Percentiles rank a stretch among this genome's conserved stretches.
Evolutionary conservation across 1,140 invertebrate species (phyloP).

Genomic region (Dinoponera quadriceps): DNA sequence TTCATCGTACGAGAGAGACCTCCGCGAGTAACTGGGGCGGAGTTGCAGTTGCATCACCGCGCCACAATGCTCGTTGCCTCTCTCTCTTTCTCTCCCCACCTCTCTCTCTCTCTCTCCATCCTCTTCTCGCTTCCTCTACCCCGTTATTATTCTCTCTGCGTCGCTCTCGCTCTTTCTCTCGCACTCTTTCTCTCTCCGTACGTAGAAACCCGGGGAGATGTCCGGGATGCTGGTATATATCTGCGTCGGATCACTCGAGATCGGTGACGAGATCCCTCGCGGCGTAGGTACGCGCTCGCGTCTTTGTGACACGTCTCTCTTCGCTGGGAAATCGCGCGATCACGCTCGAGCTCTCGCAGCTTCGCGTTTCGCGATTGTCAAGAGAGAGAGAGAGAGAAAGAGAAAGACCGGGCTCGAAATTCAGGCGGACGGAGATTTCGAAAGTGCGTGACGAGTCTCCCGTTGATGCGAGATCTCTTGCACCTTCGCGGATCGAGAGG

Average conservation of each 20-base stretch:
- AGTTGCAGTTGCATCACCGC: constrained; percentile 80
- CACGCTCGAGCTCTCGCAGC: constrained; percentile 1
- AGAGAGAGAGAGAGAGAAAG: no score
- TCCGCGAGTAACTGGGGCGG: constrained; percentile 80
- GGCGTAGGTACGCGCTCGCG: constrained; percentile 22
- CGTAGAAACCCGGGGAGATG: constrained; percentile 48
- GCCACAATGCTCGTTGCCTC: constrained; percentile 61
- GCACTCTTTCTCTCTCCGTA: constrained; percentile 18
- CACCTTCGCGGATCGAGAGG: not conserved
- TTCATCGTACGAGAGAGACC: constrained; percentile 60
- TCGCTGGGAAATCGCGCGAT: constrained; percentile 49
- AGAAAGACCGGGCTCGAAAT: constrained; percentile 25
- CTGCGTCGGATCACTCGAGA: constrained; percentile 59
- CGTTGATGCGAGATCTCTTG: not conserved
- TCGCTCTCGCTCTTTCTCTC: constrained; percentile 42
- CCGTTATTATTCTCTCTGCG: not conserved
- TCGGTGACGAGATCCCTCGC: constrained; percentile 63
- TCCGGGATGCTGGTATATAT: constrained; percentile 39
- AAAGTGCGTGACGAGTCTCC: constrained; percentile 22
- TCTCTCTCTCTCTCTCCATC: not conserved
- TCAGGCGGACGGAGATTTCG: constrained; percentile 18
- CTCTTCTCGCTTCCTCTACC: not conserved
- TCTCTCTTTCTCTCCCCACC: constrained; percentile 23
- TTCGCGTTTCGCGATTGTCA: constrained; percentile 23
- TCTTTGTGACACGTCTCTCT: constrained; percentile 49